Evolutionary conservation across 2,888 invertebrate genomes (phyloP).

Genomic region (Acrobasis repandana): DNA sequence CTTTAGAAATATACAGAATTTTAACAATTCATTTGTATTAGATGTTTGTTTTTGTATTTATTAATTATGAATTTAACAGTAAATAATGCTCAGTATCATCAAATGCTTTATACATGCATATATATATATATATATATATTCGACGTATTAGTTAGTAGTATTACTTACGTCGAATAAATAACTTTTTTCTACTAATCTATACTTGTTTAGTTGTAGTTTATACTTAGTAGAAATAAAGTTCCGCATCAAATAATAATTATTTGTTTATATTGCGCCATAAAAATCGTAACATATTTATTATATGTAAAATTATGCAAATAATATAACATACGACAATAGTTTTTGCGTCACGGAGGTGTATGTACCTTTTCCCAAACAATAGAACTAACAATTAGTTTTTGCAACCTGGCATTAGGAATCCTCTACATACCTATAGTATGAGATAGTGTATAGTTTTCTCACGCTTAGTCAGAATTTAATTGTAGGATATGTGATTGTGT

Average conservation of each 20-base stretch:
- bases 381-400: slow-evolving; percentile 32
- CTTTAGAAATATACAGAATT: no score
- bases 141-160: no score
- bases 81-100: no score
- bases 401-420: slow-evolving; percentile 28
- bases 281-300: slow-evolving; percentile 28
- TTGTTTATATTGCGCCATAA: slow-evolving; percentile 8
- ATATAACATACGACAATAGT: slow-evolving; percentile 39
- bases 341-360: background rate
- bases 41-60: no score
- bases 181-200: no score
- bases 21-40: no score
- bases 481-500: slow-evolving; percentile 9
- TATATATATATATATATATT: no score
- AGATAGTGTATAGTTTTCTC: slow-evolving; percentile 3
- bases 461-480: slow-evolving; percentile 5
- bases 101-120: no score
- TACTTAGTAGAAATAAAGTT: no score
- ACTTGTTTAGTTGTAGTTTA: no score
- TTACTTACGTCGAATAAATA: no score
- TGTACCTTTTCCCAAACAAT: slow-evolving; percentile 5
- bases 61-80: no score
- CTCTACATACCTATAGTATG: background rate
- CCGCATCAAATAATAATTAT: background rate
- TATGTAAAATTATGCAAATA: slow-evolving; percentile 38